phyloP scores from a whole-genome alignment of 30 jellyfish, hydroid and myxozoan species.

The Hydra vulgaris region DNA sequence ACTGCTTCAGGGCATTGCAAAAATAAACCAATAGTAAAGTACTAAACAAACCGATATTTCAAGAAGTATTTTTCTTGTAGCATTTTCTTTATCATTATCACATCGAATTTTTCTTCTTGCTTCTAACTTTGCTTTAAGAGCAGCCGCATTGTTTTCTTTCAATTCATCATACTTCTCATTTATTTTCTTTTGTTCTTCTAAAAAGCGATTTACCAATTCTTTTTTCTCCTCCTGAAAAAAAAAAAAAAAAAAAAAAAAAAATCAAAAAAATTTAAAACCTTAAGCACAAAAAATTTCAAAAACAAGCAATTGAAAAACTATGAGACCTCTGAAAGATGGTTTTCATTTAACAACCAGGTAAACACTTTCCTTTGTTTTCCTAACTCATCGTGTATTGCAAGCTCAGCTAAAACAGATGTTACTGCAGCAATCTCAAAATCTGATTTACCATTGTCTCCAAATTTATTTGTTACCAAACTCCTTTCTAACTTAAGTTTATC shows the following conservation, averaged over 20 bases:
- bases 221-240: constrained; percentile 37
- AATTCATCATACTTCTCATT: constrained; percentile 39
- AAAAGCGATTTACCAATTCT: constrained; percentile 32
- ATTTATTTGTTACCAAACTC: background rate
- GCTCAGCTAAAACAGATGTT: background rate
- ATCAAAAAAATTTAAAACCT: background rate
- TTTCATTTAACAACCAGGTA: background rate
- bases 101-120: constrained; percentile 66
- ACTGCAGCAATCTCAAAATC: background rate
- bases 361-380: background rate
- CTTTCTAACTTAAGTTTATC: background rate
- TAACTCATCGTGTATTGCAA: background rate
- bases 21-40: background rate
- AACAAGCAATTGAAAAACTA: background rate
- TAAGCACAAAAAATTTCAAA: too few species aligned
- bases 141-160: constrained; percentile 51
- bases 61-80: constrained; percentile 7
- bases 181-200: constrained; percentile 40
- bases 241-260: background rate
- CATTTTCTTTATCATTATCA: constrained; percentile 58
- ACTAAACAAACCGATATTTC: background rate
- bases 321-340: background rate
- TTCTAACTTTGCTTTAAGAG: constrained; percentile 66
- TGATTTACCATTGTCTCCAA: background rate
- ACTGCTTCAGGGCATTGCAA: too few species aligned